Percentiles rank a stretch among this genome's conserved stretches.
These are phyloP conservation scores for Enteromius trimaculatus DNA, from an alignment of 2,797 vertebrate species.

Conservation along the genomic window DNA sequence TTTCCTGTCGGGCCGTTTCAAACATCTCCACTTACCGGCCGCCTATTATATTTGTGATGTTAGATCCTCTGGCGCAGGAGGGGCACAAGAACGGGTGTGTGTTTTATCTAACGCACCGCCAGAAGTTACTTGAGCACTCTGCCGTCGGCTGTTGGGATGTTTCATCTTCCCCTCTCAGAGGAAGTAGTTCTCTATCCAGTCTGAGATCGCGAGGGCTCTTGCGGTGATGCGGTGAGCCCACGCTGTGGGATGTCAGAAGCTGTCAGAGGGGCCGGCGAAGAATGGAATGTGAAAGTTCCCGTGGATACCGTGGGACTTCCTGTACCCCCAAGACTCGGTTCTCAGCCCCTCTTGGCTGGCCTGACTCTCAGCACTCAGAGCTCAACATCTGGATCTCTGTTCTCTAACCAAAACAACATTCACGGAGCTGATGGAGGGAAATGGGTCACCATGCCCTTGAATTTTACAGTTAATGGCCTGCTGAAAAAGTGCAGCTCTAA, in stretches of 20 bases:
- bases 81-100: conserved; percentile 50
- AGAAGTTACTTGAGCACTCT: background rate
- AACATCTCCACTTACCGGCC: conserved; percentile 69
- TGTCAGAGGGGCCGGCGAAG: conserved; percentile 50
- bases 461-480: conserved; percentile 50
- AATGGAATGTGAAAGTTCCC: conserved; percentile 61
- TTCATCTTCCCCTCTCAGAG: conserved; percentile 12
- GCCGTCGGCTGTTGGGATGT: background rate
- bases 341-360: conserved; percentile 53
- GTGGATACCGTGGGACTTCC: conserved; percentile 65
- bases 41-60: conserved; percentile 63
- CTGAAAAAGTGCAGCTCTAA: conserved; percentile 50
- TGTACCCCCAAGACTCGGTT: conserved; percentile 51
- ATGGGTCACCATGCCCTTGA: conserved; percentile 53
- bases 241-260: conserved; percentile 54
- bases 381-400: conserved; percentile 62
- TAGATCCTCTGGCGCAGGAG: conserved; percentile 60
- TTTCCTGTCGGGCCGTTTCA: conserved; percentile 67
- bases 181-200: conserved; percentile 23
- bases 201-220: conserved; percentile 21
- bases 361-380: conserved; percentile 47
- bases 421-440: conserved; percentile 47
- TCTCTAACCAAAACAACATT: conserved; percentile 56
- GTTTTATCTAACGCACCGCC: conserved; percentile 18
- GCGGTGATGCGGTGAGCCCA: conserved; percentile 40